These are phyloP conservation scores for Hestina assimilis DNA, from an alignment of 1,140 invertebrate species.

Conservation along the genomic window DNA sequence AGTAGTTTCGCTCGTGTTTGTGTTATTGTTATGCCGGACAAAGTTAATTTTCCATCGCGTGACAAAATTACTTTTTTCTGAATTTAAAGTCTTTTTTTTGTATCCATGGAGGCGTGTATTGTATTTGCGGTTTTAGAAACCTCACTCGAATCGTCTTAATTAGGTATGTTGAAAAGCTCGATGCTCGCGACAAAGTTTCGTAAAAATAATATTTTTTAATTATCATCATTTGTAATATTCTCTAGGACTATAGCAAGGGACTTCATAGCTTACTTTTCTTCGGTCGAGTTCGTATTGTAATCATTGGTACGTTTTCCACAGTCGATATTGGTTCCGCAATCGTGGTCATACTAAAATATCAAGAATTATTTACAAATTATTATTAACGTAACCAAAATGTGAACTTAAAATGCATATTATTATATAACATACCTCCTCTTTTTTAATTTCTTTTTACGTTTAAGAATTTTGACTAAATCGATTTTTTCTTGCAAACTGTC, in stretches of 20 bases:
- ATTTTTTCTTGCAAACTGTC: slow-evolving; percentile 64
- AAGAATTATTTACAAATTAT: neutral
- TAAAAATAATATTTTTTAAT: no score
- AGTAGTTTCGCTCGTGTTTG: no score
- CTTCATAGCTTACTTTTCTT: slow-evolving; percentile 55
- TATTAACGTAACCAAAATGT: slow-evolving; percentile 2
- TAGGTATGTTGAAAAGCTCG: no score
- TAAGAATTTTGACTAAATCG: slow-evolving; percentile 57
- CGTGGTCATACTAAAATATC: slow-evolving; percentile 18
- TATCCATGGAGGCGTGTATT: no score
- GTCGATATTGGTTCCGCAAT: slow-evolving; percentile 12
- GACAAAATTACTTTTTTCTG: no score
- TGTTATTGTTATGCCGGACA: no score
- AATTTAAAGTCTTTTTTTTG: no score
- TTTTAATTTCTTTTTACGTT: slow-evolving; percentile 57
- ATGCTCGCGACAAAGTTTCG: no score
- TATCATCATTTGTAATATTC: no score
- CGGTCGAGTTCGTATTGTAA: slow-evolving; percentile 55
- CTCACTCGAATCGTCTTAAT: no score
- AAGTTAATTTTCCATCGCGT: no score
- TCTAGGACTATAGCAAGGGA: neutral
- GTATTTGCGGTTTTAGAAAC: no score
- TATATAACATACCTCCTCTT: slow-evolving; percentile 44
- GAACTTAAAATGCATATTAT: neutral
- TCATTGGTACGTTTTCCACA: slow-evolving; percentile 42